Evolutionary conservation across 1,140 invertebrate genomes (phyloP).

Genomic region (Nilaparvata lugens): DNA sequence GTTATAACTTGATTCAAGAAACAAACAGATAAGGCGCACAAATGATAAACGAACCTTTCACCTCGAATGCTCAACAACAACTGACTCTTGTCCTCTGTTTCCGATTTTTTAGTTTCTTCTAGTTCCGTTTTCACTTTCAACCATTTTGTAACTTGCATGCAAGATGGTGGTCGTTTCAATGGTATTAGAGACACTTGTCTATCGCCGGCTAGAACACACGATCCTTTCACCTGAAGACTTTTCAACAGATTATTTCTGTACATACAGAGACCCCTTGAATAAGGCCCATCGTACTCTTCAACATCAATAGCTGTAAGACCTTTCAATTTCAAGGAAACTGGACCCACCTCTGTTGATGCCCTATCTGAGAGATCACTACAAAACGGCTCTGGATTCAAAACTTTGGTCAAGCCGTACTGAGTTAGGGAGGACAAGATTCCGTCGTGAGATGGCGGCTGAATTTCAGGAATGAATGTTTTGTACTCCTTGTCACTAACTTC

Average conservation of each 20-base stretch:
- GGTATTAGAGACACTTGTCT: constrained; percentile 43
- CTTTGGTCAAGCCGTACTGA: constrained; percentile 46
- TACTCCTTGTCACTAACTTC: no score
- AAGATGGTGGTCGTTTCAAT: constrained; percentile 43
- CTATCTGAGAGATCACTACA: constrained; percentile 58
- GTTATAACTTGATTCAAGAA: no score
- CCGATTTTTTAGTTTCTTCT: constrained; percentile 25
- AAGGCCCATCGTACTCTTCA: constrained; percentile 37
- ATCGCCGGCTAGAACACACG: constrained; percentile 38
- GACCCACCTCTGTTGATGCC: constrained; percentile 54
- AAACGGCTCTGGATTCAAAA: constrained; percentile 46
- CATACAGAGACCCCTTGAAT: background rate
- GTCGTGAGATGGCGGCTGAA: constrained; percentile 42
- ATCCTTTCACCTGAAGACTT: background rate
- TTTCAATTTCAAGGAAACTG: constrained; percentile 49
- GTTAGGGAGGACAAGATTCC: constrained; percentile 43
- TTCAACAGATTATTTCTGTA: constrained; percentile 9
- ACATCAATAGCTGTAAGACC: constrained; percentile 47
- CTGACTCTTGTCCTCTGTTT: no score
- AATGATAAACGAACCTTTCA: no score
- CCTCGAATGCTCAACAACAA: no score
- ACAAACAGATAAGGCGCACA: no score
- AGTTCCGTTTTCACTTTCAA: constrained; percentile 37
- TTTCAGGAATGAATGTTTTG: constrained; percentile 24
- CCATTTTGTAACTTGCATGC: constrained; percentile 46